Percentiles rank a stretch among this genome's conserved stretches.
These are phyloP conservation scores for Agrochola lota DNA, from an alignment of 2,888 invertebrate species.

Conservation along the genomic window DNA sequence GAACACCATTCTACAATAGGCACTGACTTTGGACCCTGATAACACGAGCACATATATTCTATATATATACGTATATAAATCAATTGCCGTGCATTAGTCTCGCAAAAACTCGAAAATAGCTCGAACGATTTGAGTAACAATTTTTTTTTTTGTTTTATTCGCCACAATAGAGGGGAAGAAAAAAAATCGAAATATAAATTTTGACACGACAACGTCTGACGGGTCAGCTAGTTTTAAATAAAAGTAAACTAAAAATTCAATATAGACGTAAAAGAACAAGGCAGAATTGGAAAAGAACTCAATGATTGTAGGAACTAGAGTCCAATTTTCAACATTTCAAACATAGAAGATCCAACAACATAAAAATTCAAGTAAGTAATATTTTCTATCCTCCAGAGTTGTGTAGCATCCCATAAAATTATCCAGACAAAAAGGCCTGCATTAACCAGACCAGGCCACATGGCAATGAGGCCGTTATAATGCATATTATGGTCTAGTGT, in stretches of 20 bases:
- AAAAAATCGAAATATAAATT: no score
- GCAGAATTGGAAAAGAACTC: background rate
- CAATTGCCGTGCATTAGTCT: no score
- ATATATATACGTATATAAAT: no score
- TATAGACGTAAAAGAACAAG: background rate
- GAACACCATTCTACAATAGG: background rate
- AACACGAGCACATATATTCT: background rate
- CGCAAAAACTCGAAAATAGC: no score
- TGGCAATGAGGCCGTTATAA: conserved; percentile 63
- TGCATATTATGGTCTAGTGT: conserved; percentile 64
- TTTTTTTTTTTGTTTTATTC: no score
- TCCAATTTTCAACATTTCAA: background rate
- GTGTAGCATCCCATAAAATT: conserved; percentile 31
- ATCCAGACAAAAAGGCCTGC: conserved; percentile 44
- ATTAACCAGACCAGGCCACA: conserved; percentile 48
- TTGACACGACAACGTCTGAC: no score
- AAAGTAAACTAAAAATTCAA: background rate
- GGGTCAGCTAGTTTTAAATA: background rate
- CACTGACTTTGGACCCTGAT: background rate
- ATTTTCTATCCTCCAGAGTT: background rate
- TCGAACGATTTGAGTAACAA: no score
- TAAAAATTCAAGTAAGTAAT: background rate
- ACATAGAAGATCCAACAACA: background rate
- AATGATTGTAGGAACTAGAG: background rate
- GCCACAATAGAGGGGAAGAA: no score